Evolutionary conservation across 2,888 invertebrate species (phyloP).

Genomic region (Julus scanicus): DNA sequence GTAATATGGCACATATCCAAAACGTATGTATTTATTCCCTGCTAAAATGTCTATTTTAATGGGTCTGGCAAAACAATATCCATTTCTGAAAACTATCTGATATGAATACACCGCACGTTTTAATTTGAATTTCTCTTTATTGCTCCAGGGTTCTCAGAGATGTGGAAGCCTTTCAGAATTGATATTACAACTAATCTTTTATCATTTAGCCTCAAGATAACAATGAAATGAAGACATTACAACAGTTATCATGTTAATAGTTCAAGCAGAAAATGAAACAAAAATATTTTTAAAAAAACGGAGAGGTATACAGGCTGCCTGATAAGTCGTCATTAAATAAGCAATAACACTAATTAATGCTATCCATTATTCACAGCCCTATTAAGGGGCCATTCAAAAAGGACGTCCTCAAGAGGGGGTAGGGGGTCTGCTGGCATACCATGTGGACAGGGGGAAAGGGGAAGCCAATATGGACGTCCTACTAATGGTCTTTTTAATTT

Average conservation of each 20-base stretch:
- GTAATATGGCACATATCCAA: too few species aligned
- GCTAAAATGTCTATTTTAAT: not conserved
- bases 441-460: too few species aligned
- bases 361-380: not conserved
- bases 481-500: too few species aligned
- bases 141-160: too few species aligned
- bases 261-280: not conserved
- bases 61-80: not conserved
- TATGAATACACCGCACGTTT: not conserved
- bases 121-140: not conserved
- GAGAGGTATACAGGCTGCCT: not conserved
- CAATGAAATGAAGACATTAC: not conserved
- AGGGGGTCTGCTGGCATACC: too few species aligned
- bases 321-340: not conserved
- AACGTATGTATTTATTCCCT: too few species aligned
- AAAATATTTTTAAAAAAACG: conserved; percentile 5
- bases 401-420: too few species aligned
- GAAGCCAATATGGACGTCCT: too few species aligned
- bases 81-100: not conserved
- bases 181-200: too few species aligned
- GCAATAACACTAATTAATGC: not conserved
- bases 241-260: not conserved
- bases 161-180: too few species aligned
- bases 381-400: not conserved
- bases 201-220: too few species aligned